Conservation (phyloP, 1,140 invertebrate genomes). For the Brachionus manjavacas region DNA sequence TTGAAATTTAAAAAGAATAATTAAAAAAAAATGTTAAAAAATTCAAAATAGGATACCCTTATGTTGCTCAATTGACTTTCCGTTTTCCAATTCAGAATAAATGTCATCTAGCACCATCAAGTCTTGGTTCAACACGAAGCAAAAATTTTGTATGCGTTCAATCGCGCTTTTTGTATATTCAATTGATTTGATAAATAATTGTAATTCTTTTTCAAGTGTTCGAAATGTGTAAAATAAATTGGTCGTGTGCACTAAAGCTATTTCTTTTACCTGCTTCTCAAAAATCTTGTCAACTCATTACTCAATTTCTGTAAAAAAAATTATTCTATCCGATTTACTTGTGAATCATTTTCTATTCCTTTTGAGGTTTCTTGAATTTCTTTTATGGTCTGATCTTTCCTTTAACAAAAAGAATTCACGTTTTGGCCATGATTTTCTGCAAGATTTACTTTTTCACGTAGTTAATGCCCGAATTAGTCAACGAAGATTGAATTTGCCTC, state of each 20-base stretch:
- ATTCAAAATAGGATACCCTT: not conserved
- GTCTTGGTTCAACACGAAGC: not conserved
- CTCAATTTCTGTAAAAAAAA: not conserved
- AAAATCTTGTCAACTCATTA: not conserved
- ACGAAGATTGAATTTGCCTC: not conserved
- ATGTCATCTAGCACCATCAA: not conserved
- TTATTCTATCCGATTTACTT: not conserved
- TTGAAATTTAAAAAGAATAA: too few relatives aligned
- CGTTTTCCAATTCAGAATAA: not conserved
- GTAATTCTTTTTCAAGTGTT: constrained; percentile 31
- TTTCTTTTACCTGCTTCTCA: constrained; percentile 23
- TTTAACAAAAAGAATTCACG: not conserved
- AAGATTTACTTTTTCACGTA: not conserved
- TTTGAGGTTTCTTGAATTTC: not conserved
- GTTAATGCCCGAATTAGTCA: not conserved
- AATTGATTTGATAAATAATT: not conserved
- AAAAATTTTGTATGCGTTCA: constrained; percentile 27
- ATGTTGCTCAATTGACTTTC: not conserved
- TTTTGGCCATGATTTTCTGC: not conserved
- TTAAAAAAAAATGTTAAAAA: not conserved
- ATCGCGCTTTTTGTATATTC: not conserved
- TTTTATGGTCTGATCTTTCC: not conserved
- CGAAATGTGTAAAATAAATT: constrained; percentile 33
- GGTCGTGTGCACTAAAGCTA: not conserved
- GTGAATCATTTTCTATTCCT: not conserved